Conservation (phyloP, 2,113 vertebrate genomes). For the Stegastes partitus region DNA sequence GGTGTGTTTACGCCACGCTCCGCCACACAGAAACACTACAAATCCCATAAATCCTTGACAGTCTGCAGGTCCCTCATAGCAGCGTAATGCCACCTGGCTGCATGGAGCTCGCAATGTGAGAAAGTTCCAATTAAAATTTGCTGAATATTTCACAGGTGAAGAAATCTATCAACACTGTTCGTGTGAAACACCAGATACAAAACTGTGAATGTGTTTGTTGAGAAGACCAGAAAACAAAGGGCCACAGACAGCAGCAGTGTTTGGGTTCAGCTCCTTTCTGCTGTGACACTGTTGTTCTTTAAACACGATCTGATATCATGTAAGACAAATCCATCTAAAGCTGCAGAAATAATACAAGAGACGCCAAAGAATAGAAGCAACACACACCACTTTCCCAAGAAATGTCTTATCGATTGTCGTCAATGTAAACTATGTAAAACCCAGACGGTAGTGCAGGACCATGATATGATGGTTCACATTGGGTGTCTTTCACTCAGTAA, state of each 20-base stretch:
- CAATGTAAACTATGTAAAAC: too few relatives aligned
- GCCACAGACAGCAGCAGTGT: not conserved
- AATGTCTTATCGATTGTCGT: too few relatives aligned
- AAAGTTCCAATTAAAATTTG: not conserved
- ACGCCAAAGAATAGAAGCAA: too few relatives aligned
- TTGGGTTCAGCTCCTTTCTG: conserved; percentile 9
- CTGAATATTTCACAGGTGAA: conserved; percentile 1
- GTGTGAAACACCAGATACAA: not conserved
- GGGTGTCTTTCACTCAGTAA: too few relatives aligned
- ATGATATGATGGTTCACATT: too few relatives aligned
- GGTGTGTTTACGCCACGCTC: conserved; percentile 79
- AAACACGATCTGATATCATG: not conserved
- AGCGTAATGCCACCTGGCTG: conserved; percentile 34
- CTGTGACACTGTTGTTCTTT: conserved; percentile 12
- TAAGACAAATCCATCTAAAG: too few relatives aligned
- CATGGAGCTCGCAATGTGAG: not conserved
- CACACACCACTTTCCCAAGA: too few relatives aligned
- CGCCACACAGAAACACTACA: conserved; percentile 76
- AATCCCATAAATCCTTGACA: conserved; percentile 63
- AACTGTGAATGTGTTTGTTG: not conserved
- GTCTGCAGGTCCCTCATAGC: conserved; percentile 43
- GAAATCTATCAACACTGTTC: not conserved
- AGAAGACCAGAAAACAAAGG: not conserved
- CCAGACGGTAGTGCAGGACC: too few relatives aligned
- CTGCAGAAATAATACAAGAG: too few relatives aligned